phyloP scores from a whole-genome alignment of 2,113 vertebrate genomes.

The Tautogolabrus adspersus region DNA sequence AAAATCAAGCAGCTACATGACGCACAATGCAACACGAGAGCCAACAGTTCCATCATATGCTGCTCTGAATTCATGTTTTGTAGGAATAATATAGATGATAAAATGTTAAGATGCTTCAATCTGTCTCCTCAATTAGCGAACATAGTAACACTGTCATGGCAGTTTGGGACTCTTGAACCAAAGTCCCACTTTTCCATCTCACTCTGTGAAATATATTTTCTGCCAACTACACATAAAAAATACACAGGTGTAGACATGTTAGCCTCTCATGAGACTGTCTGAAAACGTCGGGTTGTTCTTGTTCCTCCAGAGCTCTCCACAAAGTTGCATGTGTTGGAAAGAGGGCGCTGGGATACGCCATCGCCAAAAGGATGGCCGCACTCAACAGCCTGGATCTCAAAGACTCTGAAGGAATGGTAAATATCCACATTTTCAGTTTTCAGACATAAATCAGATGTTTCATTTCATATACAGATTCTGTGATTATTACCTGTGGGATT shows the following conservation, averaged over 20 bases:
- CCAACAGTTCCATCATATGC: neutral
- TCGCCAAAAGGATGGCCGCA: slow-evolving; percentile 82
- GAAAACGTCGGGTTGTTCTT: neutral
- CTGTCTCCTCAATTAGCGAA: too few species aligned
- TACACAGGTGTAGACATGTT: neutral
- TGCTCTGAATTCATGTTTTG: neutral
- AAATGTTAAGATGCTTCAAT: too few species aligned
- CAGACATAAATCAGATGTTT: neutral
- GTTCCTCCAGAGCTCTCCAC: slow-evolving; percentile 83
- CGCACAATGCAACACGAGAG: neutral
- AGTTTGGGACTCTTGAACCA: neutral
- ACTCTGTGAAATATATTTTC: neutral
- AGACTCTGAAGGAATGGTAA: slow-evolving; percentile 85
- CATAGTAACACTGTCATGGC: too few species aligned
- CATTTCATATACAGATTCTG: neutral
- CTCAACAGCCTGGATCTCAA: slow-evolving; percentile 83
- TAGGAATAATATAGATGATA: too few species aligned
- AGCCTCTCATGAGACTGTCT: too few species aligned
- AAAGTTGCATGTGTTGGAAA: slow-evolving; percentile 83
- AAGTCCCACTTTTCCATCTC: neutral
- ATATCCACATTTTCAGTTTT: neutral
- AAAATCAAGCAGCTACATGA: neutral
- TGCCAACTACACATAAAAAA: neutral
- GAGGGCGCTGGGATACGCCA: slow-evolving; percentile 81
- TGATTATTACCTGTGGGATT: neutral